Conservation (phyloP, 1,140 invertebrate genomes). For the Gryon sp. region DNA sequence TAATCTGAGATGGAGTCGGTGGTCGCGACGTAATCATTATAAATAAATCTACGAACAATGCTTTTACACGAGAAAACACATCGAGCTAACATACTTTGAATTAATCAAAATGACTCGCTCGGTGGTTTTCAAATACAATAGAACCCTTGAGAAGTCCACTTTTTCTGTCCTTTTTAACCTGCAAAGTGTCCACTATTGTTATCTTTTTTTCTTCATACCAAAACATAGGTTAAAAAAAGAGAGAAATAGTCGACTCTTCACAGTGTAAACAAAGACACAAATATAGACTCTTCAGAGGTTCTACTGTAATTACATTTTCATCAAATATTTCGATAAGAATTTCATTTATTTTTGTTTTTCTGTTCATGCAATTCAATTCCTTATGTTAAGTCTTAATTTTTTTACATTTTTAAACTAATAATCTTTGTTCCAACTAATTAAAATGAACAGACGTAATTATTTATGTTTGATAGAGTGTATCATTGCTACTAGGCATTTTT, state of each 20-base stretch:
- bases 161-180: too few species aligned
- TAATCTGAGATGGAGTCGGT: slow-evolving; percentile 58
- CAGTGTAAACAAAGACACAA: too few species aligned
- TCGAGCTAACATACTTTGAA: not conserved
- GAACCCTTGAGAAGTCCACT: too few species aligned
- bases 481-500: slow-evolving; percentile 32
- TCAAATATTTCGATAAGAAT: not conserved
- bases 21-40: slow-evolving; percentile 60
- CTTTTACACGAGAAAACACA: slow-evolving; percentile 47
- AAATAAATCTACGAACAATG: slow-evolving; percentile 62
- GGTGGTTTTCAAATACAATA: too few species aligned
- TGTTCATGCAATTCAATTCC: slow-evolving; percentile 28
- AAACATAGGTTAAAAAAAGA: too few species aligned
- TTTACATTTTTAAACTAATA: slow-evolving; percentile 3
- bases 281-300: too few species aligned
- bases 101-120: not conserved
- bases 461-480: slow-evolving; percentile 13
- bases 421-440: slow-evolving; percentile 20
- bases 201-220: too few species aligned
- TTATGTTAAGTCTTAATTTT: not conserved
- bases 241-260: too few species aligned
- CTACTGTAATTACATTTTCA: too few species aligned
- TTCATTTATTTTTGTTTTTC: slow-evolving; percentile 8
- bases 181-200: too few species aligned
- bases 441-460: slow-evolving; percentile 16